Evolutionary conservation across 2,888 invertebrate genomes (phyloP).

Genomic region (Coelogynopora nodosa): DNA sequence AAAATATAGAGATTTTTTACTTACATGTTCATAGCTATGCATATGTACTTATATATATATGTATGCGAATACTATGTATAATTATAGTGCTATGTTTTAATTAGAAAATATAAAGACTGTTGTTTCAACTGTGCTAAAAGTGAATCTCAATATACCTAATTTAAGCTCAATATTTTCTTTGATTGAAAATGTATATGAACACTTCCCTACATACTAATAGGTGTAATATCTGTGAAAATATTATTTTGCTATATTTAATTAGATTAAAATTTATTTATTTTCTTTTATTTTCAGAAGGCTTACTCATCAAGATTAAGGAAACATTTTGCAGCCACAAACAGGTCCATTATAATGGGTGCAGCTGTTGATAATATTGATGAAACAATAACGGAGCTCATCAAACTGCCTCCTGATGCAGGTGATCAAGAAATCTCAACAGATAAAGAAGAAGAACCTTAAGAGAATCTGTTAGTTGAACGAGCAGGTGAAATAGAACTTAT

Average conservation of each 20-base stretch:
- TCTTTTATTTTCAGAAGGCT: conserved; percentile 6
- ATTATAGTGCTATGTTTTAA: neutral
- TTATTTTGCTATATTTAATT: neutral
- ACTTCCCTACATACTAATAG: neutral
- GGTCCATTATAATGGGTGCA: conserved; percentile 18
- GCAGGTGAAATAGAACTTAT: conserved; percentile 11
- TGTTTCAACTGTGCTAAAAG: neutral
- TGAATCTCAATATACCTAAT: neutral
- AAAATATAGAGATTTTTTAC: neutral
- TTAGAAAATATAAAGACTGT: neutral
- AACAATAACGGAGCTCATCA: neutral
- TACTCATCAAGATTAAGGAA: neutral
- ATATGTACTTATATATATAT: neutral
- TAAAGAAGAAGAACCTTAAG: conserved; percentile 4
- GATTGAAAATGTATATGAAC: neutral
- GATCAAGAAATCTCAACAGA: conserved; percentile 5
- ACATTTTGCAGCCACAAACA: neutral
- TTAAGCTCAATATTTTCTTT: neutral
- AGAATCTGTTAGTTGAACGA: neutral
- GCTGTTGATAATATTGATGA: conserved; percentile 8
- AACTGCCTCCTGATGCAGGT: neutral
- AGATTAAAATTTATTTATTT: neutral
- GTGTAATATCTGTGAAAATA: neutral
- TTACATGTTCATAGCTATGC: neutral
- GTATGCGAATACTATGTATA: neutral